Conservation (phyloP, 2,888 invertebrate species). For the Tetheella fluctuosa region DNA sequence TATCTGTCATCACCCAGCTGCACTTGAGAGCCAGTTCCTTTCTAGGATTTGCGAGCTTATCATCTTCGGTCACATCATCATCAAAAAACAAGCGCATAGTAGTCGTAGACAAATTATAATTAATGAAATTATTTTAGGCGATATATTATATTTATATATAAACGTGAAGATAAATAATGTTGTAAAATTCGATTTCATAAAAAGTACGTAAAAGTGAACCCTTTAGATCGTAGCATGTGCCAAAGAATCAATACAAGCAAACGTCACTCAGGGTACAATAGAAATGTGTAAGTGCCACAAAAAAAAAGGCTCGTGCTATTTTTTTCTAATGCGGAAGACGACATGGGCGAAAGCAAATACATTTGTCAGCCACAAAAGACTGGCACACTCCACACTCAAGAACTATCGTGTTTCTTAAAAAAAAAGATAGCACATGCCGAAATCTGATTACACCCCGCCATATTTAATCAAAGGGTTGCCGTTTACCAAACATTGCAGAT, state of each 20-base stretch:
- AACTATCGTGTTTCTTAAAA: constrained; percentile 76
- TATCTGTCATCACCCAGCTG: too few species aligned
- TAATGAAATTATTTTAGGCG: too few species aligned
- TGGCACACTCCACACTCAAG: constrained; percentile 77
- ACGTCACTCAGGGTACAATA: constrained; percentile 43
- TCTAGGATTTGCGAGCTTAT: too few species aligned
- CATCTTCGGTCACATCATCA: too few species aligned
- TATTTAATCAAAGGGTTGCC: constrained; percentile 81
- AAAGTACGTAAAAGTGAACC: constrained; percentile 24
- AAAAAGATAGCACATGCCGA: constrained; percentile 76
- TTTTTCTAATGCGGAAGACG: constrained; percentile 77
- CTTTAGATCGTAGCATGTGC: constrained; percentile 26
- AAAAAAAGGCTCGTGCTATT: constrained; percentile 74
- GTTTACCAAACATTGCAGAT: constrained; percentile 68
- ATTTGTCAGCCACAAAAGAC: constrained; percentile 73
- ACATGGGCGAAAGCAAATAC: constrained; percentile 71
- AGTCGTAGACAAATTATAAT: too few species aligned
- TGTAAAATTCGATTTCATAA: constrained; percentile 15
- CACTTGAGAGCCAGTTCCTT: too few species aligned
- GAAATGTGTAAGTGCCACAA: constrained; percentile 43
- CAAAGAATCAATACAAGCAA: constrained; percentile 13
- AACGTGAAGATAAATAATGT: too few species aligned
- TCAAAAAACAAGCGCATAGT: too few species aligned
- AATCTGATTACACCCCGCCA: constrained; percentile 77
- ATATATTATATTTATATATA: too few species aligned